A percentile compares a stretch with the other conserved stretches of the same genome.
These are phyloP conservation scores for Colletes gigas DNA, from an alignment of 1,140 invertebrate species.

Conservation along the genomic window DNA sequence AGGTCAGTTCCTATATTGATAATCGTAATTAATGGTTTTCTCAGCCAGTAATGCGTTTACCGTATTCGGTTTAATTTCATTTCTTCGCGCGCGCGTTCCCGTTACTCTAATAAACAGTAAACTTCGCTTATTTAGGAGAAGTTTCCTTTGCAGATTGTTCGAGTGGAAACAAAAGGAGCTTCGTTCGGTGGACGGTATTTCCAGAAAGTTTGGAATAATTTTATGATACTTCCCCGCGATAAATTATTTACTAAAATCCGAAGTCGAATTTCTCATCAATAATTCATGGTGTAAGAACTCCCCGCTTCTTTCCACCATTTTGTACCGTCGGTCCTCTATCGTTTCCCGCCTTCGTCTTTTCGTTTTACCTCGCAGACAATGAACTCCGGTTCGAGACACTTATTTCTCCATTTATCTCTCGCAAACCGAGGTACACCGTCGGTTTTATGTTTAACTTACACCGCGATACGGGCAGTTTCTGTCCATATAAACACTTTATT, in stretches of 20 bases:
- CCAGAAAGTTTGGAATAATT: slow-evolving; percentile 8
- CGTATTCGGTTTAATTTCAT: background rate
- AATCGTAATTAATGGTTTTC: too few relatives aligned
- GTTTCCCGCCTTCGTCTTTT: background rate
- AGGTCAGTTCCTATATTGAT: too few relatives aligned
- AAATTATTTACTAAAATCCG: slow-evolving; percentile 46
- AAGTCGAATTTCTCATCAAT: slow-evolving; percentile 44
- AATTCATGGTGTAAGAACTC: slow-evolving; percentile 27
- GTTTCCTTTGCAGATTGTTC: slow-evolving; percentile 3
- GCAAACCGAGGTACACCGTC: background rate
- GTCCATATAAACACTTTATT: background rate
- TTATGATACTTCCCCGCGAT: slow-evolving; percentile 13
- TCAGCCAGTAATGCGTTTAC: too few relatives aligned
- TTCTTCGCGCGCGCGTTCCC: slow-evolving; percentile 1
- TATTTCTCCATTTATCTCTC: slow-evolving; percentile 38
- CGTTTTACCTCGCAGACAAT: background rate
- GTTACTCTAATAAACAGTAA: slow-evolving; percentile 20
- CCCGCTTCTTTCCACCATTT: slow-evolving; percentile 28
- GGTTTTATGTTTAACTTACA: slow-evolving; percentile 1
- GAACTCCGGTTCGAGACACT: slow-evolving; percentile 22
- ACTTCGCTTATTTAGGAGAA: slow-evolving; percentile 2
- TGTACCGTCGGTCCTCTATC: slow-evolving; percentile 22
- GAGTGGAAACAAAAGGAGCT: slow-evolving; percentile 19
- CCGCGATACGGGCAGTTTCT: background rate
- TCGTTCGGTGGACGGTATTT: background rate